Conservation (phyloP, 2,888 invertebrate genomes). For the Parnassius glacialis region DNA sequence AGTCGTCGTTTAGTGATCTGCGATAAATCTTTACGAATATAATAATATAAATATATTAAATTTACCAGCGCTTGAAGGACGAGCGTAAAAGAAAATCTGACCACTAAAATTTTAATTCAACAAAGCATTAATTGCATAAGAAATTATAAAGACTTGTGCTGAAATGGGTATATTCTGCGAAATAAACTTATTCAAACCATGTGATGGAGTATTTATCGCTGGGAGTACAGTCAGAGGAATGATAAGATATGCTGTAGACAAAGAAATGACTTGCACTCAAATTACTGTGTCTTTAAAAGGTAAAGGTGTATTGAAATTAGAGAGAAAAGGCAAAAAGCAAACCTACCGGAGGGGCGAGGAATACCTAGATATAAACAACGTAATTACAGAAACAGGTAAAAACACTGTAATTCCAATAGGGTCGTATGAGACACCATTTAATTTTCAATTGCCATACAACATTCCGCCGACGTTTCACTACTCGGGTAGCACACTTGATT, state of each 20-base stretch:
- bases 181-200: slow-evolving; percentile 31
- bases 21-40: slow-evolving; percentile 5
- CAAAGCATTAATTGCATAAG: background rate
- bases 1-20: slow-evolving; percentile 12
- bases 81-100: too few relatives aligned
- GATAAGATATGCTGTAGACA: slow-evolving; percentile 34
- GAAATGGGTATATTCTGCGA: slow-evolving; percentile 38
- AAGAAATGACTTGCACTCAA: slow-evolving; percentile 30
- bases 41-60: background rate
- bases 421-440: slow-evolving; percentile 32
- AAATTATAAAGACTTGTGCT: background rate
- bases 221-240: slow-evolving; percentile 33
- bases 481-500: slow-evolving; percentile 1
- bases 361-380: slow-evolving; percentile 28
- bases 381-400: slow-evolving; percentile 15
- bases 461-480: slow-evolving; percentile 32
- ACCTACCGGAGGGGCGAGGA: slow-evolving; percentile 27
- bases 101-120: background rate
- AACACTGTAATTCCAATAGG: slow-evolving; percentile 21
- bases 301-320: slow-evolving; percentile 18
- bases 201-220: slow-evolving; percentile 29
- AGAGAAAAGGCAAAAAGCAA: slow-evolving; percentile 13
- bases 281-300: slow-evolving; percentile 37
- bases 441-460: slow-evolving; percentile 34
- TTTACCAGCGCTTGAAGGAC: background rate